Base-by-base conservation (phyloP, 2,888 invertebrate species). In the Mythimna loreyi region DNA sequence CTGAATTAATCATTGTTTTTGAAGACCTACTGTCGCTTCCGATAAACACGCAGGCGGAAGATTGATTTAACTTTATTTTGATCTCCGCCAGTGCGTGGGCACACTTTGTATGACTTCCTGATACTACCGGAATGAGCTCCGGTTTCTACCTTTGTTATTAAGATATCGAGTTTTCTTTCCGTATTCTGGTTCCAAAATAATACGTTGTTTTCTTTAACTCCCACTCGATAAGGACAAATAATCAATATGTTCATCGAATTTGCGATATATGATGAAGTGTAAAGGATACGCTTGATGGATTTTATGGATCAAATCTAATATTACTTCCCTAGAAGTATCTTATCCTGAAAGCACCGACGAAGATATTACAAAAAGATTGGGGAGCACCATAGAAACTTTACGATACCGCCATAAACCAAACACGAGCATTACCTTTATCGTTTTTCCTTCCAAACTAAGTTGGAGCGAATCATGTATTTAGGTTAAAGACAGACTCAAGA, bases 371-470 rank as follows among this genome's bases (percentile, higher is more conserved):
- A 72, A 80, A 69, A 52, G 28, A 66, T 67, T 52, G 33, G 28
- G 49, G 25, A 69, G 52, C n/a, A 21, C 47, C 49, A 53, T 56
- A 65, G 7, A 80, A 16, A 49, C 36, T 69, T 78, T 63, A 69
- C 62, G 70, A 69, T 47, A n/a, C 11, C 25, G 33, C 45, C 77
- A 30, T 80, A 63, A 69, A 69, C 81, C 36, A 53, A 66, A 63
- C 65, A 65, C 50, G 49, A 50, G 36, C 49, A 69, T 75, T 80
- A 62, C 81, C 77, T 80, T 76, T 69, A 69, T 76, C 65, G 58
- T 59, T 68, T 80, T 80, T 47, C 28, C 28, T 59, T 50, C 16
- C 36, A 28, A 58, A 59, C 33, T 49, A 53, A 58, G 67, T 62
- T 56, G n/a, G 33, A 47, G 30, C 36, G 58, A 56, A 52, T 59